phyloP scores from a whole-genome alignment of 53 echinoderm and acorn worm species.

The Holothuria scabra region DNA sequence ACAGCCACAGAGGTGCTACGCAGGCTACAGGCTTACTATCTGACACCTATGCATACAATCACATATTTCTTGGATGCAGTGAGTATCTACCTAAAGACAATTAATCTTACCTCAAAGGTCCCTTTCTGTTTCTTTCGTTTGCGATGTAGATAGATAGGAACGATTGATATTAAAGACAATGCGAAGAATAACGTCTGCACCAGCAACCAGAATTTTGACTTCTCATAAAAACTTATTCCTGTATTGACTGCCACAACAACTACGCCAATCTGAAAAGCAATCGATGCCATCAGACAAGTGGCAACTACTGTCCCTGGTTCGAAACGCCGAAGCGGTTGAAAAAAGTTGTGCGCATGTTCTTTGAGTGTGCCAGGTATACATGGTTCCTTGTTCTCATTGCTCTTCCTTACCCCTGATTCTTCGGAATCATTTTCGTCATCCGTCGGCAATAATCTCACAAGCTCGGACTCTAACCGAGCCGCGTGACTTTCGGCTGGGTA shows the following conservation, averaged over 20 bases:
- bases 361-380: slow-evolving; percentile 18
- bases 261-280: slow-evolving; percentile 13
- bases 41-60: no score
- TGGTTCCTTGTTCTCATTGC: background rate
- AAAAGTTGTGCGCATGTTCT: background rate
- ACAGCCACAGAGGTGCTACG: no score
- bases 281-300: slow-evolving; percentile 10
- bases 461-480: slow-evolving; percentile 3
- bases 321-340: slow-evolving; percentile 8
- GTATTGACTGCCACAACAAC: slow-evolving; percentile 1
- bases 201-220: background rate
- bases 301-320: slow-evolving; percentile 10
- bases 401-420: no score
- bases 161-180: background rate
- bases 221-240: background rate
- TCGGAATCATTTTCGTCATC: slow-evolving; percentile 8
- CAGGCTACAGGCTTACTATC: no score
- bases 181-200: background rate
- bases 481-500: background rate
- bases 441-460: background rate
- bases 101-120: slow-evolving; percentile 12
- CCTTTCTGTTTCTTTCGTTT: slow-evolving; percentile 13
- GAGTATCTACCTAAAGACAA: no score
- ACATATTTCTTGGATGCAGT: no score
- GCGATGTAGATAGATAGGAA: slow-evolving; percentile 30